Evolutionary conservation across 2,113 vertebrate species (phyloP).

Genomic region (Catharus minimus): DNA sequence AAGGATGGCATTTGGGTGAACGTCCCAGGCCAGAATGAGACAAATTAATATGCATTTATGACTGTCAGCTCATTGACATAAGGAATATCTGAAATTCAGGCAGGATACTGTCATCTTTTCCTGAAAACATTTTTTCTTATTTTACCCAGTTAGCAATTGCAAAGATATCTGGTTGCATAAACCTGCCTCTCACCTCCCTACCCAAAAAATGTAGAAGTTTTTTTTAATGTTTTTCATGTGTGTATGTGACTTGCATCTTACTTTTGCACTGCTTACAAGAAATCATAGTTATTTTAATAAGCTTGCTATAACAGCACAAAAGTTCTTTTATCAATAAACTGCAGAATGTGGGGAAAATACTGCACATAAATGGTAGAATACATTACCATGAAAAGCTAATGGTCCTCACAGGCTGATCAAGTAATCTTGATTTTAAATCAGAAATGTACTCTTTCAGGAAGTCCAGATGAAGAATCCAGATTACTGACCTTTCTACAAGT

Average conservation of each 20-base stretch:
- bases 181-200: accelerated
- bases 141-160: neutral
- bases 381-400: neutral
- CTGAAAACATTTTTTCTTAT: neutral
- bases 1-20: neutral
- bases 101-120: neutral
- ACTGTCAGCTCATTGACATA: neutral
- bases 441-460: neutral
- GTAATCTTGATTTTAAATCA: neutral
- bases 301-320: neutral
- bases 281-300: neutral
- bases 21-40: neutral
- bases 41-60: neutral
- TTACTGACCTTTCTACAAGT: neutral
- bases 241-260: neutral
- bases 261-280: neutral
- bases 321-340: neutral
- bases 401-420: neutral
- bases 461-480: neutral
- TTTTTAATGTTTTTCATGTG: neutral
- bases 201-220: neutral
- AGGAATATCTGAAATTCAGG: neutral
- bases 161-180: neutral
- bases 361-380: neutral
- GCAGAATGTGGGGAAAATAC: neutral